Evolutionary conservation across 2,113 vertebrate genomes (phyloP), one percentile per base, ranked within the genome.

Genomic region (Apus apus): DNA sequence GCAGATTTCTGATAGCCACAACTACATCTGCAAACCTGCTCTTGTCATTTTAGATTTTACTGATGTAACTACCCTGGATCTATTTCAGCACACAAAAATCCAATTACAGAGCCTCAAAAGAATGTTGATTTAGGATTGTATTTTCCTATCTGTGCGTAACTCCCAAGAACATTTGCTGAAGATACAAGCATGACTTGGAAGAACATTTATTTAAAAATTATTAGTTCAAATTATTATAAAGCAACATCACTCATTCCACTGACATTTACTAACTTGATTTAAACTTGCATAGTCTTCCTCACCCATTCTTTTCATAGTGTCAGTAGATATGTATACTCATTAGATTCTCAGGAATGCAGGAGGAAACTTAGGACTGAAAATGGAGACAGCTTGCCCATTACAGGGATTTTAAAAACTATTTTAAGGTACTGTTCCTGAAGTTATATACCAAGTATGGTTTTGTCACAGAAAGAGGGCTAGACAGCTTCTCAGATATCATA

Each of bases 71-170:
- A 46, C 46, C 58, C 26, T 56, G 76, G 71, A 90, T 75, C 74
- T 71, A 9, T n/a, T 73, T 94, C 92, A 94, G 81, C 80, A 75
- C 32, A 70, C 64, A 93, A 27, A 34, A 75, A 82, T 72, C 77
- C 62, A 79, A 38, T 90, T 93, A 94, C 86, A 80, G 38, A 92
- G 36, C 81, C 89, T 85, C 46, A 38, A 88, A 96, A 92, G 80
- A 97, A 97, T 93, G 78, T 75, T 87, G 30, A 95, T 83, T 84
- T 93, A 60, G 38, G n/a, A 90, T 64, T 93, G 0, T 53, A 75
- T 89, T 96, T 95, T 96, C 92, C 76, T 86, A 60, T 92, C 60
- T 74, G 21, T 70, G 66, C 82, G 67, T 71, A 90, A 96, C 48
- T 92, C 90, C 76, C 61, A 75, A 20, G 32, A 51, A 60, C 25